phyloP scores from a whole-genome alignment of 2,888 invertebrate genomes.

The Hermaeophaga mercurialis region DNA sequence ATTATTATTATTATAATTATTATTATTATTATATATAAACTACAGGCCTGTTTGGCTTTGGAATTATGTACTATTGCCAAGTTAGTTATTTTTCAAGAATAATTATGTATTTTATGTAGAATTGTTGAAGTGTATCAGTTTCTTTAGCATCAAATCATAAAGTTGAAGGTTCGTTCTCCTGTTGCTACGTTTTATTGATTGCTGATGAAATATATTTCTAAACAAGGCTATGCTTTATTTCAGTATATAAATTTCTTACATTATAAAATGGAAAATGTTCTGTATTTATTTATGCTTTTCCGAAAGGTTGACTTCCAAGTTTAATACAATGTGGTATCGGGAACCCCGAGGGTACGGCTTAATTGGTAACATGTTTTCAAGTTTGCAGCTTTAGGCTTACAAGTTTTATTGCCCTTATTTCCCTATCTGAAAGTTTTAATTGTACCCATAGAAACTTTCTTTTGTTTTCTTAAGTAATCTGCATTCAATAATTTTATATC shows the following conservation, averaged over 20 bases:
- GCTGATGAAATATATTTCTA: no score
- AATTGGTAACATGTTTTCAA: slow-evolving; percentile 55
- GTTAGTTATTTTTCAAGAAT: no score
- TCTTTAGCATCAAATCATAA: no score
- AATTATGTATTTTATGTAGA: no score
- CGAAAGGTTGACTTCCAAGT: neutral
- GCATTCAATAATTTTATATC: slow-evolving; percentile 4
- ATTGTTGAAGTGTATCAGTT: no score
- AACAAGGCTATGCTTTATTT: no score
- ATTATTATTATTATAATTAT: no score
- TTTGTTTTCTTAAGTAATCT: neutral
- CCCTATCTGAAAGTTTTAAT: slow-evolving; percentile 30
- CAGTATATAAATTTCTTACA: neutral
- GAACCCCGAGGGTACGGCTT: slow-evolving; percentile 45
- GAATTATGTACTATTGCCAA: no score
- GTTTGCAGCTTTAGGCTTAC: slow-evolving; percentile 49
- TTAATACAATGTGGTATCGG: slow-evolving; percentile 39
- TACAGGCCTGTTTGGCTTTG: no score
- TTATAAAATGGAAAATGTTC: neutral
- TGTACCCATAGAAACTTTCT: slow-evolving; percentile 5
- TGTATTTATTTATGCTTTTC: slow-evolving; percentile 1
- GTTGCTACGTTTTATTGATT: no score
- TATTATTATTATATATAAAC: no score
- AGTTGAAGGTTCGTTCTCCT: no score
- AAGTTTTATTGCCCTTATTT: slow-evolving; percentile 44